These are phyloP conservation scores for Monomorium pharaonis DNA, from an alignment of 1,140 invertebrate species.

Conservation along the genomic window DNA sequence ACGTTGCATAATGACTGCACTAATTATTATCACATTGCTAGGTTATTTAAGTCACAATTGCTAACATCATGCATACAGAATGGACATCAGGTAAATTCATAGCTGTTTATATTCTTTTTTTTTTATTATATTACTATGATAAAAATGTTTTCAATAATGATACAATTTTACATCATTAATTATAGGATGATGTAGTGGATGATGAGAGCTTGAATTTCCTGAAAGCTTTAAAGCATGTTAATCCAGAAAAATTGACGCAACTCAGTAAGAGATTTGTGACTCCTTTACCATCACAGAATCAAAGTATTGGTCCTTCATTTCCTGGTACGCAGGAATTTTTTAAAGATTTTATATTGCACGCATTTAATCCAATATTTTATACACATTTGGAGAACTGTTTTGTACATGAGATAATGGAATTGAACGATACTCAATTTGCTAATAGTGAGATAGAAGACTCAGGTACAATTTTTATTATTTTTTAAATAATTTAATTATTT, in stretches of 20 bases:
- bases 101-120: not conserved
- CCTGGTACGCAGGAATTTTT: conserved; percentile 92
- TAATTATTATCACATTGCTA: conserved; percentile 92
- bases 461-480: conserved; percentile 74
- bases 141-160: conserved; percentile 6
- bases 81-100: conserved; percentile 78
- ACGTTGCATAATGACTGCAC: conserved; percentile 86
- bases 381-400: conserved; percentile 90
- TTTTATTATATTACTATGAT: not conserved
- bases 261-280: conserved; percentile 90
- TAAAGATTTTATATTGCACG: conserved; percentile 90
- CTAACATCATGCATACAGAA: conserved; percentile 87
- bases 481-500: not conserved
- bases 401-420: conserved; percentile 88
- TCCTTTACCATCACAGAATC: conserved; percentile 86
- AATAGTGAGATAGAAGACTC: conserved; percentile 83
- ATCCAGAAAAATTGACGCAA: conserved; percentile 90
- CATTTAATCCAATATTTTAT: conserved; percentile 88
- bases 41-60: conserved; percentile 92
- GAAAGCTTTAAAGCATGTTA: conserved; percentile 86
- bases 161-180: conserved; percentile 38
- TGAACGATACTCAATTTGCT: conserved; percentile 87
- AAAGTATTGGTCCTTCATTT: conserved; percentile 86
- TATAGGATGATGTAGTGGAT: conserved; percentile 80
- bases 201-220: conserved; percentile 83